Evolutionary conservation across 2,113 vertebrate species (phyloP).

Genomic region (Calidris pygmaea): DNA sequence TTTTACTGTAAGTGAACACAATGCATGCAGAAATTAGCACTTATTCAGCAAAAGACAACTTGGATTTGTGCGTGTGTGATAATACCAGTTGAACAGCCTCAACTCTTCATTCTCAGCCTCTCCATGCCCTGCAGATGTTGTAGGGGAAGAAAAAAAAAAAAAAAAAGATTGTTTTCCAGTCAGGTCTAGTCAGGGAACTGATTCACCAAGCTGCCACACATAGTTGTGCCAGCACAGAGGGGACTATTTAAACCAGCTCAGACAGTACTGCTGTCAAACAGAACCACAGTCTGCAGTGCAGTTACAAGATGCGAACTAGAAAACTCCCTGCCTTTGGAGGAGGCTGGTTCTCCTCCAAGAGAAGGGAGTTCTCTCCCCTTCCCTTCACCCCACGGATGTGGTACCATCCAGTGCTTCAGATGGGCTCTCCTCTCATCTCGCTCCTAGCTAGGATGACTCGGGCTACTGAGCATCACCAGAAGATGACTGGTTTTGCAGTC

Average conservation of each 20-base stretch:
- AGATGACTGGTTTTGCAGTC: neutral
- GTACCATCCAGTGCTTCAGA: neutral
- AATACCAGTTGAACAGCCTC: neutral
- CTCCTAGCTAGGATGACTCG: neutral
- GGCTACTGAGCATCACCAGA: neutral
- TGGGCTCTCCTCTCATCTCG: neutral
- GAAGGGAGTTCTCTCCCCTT: neutral
- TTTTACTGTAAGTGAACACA: neutral
- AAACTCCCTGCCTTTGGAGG: neutral
- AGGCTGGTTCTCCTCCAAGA: neutral
- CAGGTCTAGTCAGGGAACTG: neutral
- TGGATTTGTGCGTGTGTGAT: neutral
- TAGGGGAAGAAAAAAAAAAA: neutral
- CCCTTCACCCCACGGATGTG: neutral
- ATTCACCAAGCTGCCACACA: slow-evolving; percentile 22
- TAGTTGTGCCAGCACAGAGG: neutral
- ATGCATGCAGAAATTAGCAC: neutral
- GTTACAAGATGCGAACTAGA: neutral
- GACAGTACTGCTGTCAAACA: neutral
- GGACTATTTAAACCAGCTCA: slow-evolving; percentile 19
- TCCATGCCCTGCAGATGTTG: neutral
- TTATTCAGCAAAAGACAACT: neutral
- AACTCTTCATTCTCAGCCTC: neutral
- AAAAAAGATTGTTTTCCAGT: neutral
- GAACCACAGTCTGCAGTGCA: neutral